Percentiles rank a stretch among this genome's conserved stretches.
Conservation (phyloP, 2,113 vertebrate species). For the Calypte anna region DNA sequence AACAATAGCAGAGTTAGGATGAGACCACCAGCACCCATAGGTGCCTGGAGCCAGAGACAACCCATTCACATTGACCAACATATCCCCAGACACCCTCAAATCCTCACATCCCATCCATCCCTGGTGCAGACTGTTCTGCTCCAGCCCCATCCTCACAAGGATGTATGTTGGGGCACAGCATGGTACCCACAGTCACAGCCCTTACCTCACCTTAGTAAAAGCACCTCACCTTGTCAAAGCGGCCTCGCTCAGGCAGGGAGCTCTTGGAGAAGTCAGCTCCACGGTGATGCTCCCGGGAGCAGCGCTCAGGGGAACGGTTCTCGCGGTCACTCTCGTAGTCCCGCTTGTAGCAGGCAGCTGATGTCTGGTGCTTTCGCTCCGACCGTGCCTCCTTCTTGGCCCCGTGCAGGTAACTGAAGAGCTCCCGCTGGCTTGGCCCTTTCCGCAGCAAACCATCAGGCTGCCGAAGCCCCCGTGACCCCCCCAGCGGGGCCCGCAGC, state of each 20-base stretch:
- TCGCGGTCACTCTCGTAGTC: slow-evolving; percentile 81
- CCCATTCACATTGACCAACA: accelerated
- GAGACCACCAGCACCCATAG: not conserved
- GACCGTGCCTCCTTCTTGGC: slow-evolving; percentile 88
- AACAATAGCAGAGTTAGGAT: not conserved
- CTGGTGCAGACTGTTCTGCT: accelerated
- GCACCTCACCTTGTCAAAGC: slow-evolving; percentile 89
- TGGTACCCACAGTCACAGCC: not conserved
- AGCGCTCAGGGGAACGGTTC: slow-evolving; percentile 84
- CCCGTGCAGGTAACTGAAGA: slow-evolving; percentile 93
- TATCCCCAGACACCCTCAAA: not conserved
- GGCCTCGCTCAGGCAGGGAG: slow-evolving; percentile 89
- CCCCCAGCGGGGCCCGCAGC: slow-evolving; percentile 76
- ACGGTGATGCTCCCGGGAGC: slow-evolving; percentile 85
- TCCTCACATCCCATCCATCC: not conserved
- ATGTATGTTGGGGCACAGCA: accelerated
- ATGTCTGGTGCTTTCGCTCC: slow-evolving; percentile 75
- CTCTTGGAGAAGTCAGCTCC: slow-evolving; percentile 91
- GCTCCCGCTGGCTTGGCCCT: slow-evolving; percentile 89
- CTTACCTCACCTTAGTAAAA: not conserved
- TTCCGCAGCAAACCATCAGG: slow-evolving; percentile 89
- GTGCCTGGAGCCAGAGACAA: not conserved
- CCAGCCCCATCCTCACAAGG: not conserved
- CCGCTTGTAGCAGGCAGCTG: slow-evolving; percentile 74
- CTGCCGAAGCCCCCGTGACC: slow-evolving; percentile 84